Percentiles rank a stretch among this genome's conserved stretches.
These are phyloP conservation scores for Chrysomela aeneicollis DNA, from an alignment of 2,888 invertebrate genomes.

Conservation along the genomic window DNA sequence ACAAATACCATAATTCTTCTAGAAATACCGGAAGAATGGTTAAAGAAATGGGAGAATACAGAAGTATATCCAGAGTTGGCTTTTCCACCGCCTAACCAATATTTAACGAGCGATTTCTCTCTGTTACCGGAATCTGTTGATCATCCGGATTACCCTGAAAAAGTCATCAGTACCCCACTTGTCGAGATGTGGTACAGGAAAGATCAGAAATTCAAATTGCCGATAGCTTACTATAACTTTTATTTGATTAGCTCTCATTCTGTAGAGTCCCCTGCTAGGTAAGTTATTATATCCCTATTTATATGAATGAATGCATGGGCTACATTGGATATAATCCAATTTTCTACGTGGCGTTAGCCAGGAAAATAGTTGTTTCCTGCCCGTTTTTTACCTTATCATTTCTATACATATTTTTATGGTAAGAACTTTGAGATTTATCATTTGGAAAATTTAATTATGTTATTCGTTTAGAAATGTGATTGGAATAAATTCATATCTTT, in stretches of 20 bases:
- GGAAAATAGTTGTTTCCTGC: too few relatives aligned
- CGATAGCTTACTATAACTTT: conserved; percentile 77
- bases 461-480: neutral
- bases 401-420: too few relatives aligned
- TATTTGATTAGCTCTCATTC: conserved; percentile 76
- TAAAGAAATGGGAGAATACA: conserved; percentile 69
- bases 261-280: conserved; percentile 72
- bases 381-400: too few relatives aligned
- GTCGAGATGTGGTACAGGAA: conserved; percentile 84
- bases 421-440: too few relatives aligned
- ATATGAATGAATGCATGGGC: too few relatives aligned
- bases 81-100: conserved; percentile 77
- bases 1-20: conserved; percentile 30
- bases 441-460: too few relatives aligned
- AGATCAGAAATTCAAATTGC: conserved; percentile 83
- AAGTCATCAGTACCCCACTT: conserved; percentile 65
- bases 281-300: conserved; percentile 42
- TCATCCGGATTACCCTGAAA: conserved; percentile 64
- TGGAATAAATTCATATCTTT: neutral
- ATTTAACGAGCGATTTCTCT: conserved; percentile 75
- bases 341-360: too few relatives aligned
- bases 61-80: conserved; percentile 68
- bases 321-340: too few relatives aligned
- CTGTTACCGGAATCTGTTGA: conserved; percentile 62
- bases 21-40: conserved; percentile 72